phyloP scores from a whole-genome alignment of 2,888 invertebrate genomes.

The Tenthredo livida region DNA sequence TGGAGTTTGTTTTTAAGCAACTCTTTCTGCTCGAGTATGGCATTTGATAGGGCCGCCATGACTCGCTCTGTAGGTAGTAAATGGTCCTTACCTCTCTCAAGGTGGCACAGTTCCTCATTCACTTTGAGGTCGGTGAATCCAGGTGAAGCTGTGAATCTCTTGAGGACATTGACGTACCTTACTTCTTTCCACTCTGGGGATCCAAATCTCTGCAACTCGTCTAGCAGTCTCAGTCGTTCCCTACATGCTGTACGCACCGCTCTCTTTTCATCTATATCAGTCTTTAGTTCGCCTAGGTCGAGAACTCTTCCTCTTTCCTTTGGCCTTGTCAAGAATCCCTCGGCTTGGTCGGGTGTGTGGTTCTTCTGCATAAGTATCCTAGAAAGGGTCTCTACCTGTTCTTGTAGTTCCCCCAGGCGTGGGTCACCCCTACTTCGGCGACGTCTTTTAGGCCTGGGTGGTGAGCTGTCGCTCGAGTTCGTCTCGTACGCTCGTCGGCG shows the following conservation, averaged over 20 bases:
- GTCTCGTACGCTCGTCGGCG: neutral
- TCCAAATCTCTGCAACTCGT: neutral
- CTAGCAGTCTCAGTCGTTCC: neutral
- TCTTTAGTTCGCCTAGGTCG: slow-evolving; percentile 39
- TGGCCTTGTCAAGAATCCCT: neutral
- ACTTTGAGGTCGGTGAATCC: neutral
- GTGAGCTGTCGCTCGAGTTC: neutral
- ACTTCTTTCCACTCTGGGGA: neutral
- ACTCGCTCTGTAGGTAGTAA: too few relatives aligned
- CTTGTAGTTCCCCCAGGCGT: slow-evolving; percentile 27
- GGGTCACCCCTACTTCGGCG: neutral
- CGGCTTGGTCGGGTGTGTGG: neutral
- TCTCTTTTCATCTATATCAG: slow-evolving; percentile 55
- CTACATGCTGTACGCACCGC: slow-evolving; percentile 24
- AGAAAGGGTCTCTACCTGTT: slow-evolving; percentile 8
- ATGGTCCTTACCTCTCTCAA: neutral
- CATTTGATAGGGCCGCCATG: too few relatives aligned
- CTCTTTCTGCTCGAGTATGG: too few relatives aligned
- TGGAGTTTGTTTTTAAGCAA: too few relatives aligned
- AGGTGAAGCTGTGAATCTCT: slow-evolving; percentile 7
- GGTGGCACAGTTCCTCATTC: slow-evolving; percentile 24
- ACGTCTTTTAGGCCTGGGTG: neutral
- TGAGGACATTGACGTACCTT: neutral
- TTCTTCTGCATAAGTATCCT: slow-evolving; percentile 30
- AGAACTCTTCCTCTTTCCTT: neutral